Evolutionary conservation across 2,113 vertebrate genomes (phyloP).

Genomic region (Octodon degus): DNA sequence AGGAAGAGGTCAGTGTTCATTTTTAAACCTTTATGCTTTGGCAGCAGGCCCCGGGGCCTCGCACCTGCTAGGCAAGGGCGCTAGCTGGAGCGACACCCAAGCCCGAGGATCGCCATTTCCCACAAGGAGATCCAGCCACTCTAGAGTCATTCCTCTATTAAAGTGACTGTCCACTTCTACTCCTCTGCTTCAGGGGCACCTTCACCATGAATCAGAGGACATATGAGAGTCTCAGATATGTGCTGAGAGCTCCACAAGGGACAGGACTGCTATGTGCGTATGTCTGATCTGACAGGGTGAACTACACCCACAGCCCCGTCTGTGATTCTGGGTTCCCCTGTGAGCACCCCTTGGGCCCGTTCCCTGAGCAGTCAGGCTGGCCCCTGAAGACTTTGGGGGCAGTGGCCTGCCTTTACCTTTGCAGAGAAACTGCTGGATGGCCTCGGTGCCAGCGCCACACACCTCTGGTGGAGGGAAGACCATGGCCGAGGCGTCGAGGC

Average conservation of each 20-base stretch:
- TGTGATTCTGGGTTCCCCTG: background rate
- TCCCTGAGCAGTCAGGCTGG: background rate
- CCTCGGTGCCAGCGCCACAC: slow-evolving; percentile 90
- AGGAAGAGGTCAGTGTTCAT: background rate
- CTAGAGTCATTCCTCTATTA: background rate
- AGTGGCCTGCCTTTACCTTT: slow-evolving; percentile 84
- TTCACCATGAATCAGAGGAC: background rate
- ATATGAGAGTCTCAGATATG: background rate
- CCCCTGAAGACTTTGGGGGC: background rate
- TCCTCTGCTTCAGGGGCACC: background rate
- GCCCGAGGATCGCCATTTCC: too few relatives aligned
- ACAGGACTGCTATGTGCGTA: background rate
- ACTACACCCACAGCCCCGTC: too few relatives aligned
- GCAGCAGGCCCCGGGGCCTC: background rate
- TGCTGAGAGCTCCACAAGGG: background rate
- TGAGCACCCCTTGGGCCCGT: background rate
- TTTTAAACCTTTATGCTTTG: background rate
- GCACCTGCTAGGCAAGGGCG: background rate
- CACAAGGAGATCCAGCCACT: background rate
- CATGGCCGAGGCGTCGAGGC: slow-evolving; percentile 91
- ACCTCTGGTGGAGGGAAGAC: slow-evolving; percentile 89
- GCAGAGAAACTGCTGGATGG: slow-evolving; percentile 94
- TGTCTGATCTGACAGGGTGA: rapidly evolving
- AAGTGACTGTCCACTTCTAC: background rate
- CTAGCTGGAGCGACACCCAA: too few relatives aligned